Evolutionary conservation across 1,140 invertebrate genomes (phyloP).

Genomic region (Sitobion miscanthi): DNA sequence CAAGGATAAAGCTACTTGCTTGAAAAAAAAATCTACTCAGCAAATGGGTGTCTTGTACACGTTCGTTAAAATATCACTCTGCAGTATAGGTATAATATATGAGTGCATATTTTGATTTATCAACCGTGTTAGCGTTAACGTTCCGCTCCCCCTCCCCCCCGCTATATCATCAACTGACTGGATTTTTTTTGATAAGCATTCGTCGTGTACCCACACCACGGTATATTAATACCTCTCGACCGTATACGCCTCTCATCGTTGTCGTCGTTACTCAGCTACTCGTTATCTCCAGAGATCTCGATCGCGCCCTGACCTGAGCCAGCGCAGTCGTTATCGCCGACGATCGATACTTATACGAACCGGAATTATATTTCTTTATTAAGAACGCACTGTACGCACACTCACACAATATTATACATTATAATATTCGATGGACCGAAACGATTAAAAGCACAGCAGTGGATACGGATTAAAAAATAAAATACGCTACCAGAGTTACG

Average conservation of each 20-base stretch:
- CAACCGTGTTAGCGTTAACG: neutral
- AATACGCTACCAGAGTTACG: conserved; percentile 42
- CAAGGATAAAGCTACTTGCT: neutral
- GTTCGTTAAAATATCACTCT: neutral
- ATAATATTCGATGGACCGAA: neutral
- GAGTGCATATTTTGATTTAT: neutral
- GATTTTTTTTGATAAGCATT: neutral
- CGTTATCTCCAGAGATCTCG: neutral
- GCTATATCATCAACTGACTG: neutral
- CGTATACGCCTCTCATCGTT: neutral
- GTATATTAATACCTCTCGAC: neutral
- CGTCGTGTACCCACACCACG: neutral
- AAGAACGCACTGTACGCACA: neutral
- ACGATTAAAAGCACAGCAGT: neutral
- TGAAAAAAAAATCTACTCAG: neutral
- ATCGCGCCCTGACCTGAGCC: neutral
- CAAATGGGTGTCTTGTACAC: neutral
- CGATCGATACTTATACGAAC: conserved; percentile 36
- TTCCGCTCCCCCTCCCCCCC: too few species aligned
- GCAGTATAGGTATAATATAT: neutral
- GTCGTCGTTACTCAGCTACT: conserved; percentile 1
- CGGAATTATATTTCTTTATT: conserved; percentile 42
- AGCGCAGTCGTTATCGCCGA: neutral
- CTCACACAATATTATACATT: neutral
- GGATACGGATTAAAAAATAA: neutral